Percentiles rank a stretch among this genome's conserved stretches.
These are phyloP conservation scores for Ladona fulva DNA, from an alignment of 1,140 invertebrate species.

Conservation along the genomic window DNA sequence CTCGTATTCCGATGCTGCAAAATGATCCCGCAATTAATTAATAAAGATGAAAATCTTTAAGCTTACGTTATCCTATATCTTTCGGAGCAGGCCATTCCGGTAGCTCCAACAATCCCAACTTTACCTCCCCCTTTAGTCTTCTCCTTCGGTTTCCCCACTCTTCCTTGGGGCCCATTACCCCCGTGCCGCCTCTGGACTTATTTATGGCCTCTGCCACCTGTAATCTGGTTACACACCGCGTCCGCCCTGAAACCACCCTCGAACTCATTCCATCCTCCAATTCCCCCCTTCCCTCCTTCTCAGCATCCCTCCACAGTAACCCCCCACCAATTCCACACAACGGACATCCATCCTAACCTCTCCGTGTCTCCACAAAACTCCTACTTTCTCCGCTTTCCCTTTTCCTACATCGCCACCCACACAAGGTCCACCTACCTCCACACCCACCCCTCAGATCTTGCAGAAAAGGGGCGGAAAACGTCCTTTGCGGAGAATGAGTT, in stretches of 20 bases:
- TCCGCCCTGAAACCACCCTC: not conserved
- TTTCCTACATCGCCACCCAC: not conserved
- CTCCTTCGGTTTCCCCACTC: not conserved
- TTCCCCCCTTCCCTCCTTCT: not conserved
- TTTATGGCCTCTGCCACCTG: slow-evolving; percentile 6
- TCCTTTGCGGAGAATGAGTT: no score
- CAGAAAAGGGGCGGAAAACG: no score
- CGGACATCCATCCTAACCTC: not conserved
- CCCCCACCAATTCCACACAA: not conserved
- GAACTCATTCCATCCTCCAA: not conserved
- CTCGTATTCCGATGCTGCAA: no score
- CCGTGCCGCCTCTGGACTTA: not conserved
- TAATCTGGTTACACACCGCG: slow-evolving; percentile 3
- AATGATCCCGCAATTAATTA: no score
- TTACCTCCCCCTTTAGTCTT: no score
- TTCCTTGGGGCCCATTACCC: not conserved
- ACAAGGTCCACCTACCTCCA: not conserved
- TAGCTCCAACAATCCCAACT: no score
- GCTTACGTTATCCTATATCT: no score
- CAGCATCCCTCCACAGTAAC: not conserved
- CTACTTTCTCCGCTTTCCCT: not conserved
- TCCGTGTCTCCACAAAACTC: not conserved
- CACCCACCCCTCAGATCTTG: not conserved
- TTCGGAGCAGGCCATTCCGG: no score
- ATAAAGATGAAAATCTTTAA: no score